These are phyloP conservation scores for Meteorus sp. DNA, from an alignment of 1,140 invertebrate species.

Conservation along the genomic window DNA sequence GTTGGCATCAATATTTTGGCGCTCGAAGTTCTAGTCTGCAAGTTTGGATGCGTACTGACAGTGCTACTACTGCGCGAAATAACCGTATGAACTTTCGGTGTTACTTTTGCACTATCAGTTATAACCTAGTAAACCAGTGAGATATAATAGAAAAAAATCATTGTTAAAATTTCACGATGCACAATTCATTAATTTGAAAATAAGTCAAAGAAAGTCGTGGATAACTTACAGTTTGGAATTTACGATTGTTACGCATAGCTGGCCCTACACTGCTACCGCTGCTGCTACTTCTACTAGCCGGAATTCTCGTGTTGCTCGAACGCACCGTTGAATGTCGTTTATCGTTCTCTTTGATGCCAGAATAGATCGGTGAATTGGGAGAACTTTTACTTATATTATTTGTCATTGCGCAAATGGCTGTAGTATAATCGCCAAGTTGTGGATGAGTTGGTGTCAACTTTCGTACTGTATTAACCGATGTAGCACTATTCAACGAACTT, in stretches of 20 bases:
- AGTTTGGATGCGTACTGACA: constrained; percentile 49
- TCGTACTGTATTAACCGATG: constrained; percentile 77
- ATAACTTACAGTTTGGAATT: constrained; percentile 44
- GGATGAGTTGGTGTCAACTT: constrained; percentile 61
- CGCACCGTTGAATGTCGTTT: constrained; percentile 42
- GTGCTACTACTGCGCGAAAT: constrained; percentile 70
- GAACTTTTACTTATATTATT: constrained; percentile 48
- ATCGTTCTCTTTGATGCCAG: constrained; percentile 42
- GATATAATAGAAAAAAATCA: constrained; percentile 5
- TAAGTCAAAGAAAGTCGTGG: too few relatives aligned
- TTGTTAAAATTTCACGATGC: too few relatives aligned
- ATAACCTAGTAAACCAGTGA: constrained; percentile 24
- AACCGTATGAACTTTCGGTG: constrained; percentile 37
- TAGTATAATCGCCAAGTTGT: constrained; percentile 49
- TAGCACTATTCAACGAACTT: constrained; percentile 79
- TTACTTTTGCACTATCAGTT: constrained; percentile 26
- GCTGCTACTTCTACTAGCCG: constrained; percentile 71
- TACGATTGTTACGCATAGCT: constrained; percentile 42
- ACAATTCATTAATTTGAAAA: too few relatives aligned
- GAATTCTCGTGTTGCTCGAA: constrained; percentile 55
- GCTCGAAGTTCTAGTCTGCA: constrained; percentile 29
- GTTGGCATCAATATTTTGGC: constrained; percentile 27
- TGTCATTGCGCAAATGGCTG: constrained; percentile 51
- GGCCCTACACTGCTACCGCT: constrained; percentile 71
- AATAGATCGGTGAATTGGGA: constrained; percentile 21